A percentile compares a stretch with the other conserved stretches of the same genome.
Evolutionary conservation across 2,797 vertebrate genomes (phyloP).

Genomic region (Crypturellus tataupa): DNA sequence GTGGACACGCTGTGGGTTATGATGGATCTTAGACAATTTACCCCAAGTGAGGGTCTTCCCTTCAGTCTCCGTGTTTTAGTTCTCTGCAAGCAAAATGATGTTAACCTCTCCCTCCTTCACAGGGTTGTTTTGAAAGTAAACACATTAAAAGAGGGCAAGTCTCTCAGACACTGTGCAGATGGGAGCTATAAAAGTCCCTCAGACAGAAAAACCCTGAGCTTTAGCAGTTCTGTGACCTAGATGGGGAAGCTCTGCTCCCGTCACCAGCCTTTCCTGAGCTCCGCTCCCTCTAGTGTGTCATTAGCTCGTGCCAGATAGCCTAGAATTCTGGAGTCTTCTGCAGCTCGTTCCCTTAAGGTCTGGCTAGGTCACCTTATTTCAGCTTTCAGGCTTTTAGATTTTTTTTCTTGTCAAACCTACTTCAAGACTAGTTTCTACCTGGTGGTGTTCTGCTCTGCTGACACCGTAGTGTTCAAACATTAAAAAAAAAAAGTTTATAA

Average conservation of each 20-base stretch:
- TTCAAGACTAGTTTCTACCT: neutral
- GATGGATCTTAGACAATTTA: neutral
- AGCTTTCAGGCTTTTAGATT: neutral
- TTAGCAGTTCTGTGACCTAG: conserved; percentile 50
- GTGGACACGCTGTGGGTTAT: neutral
- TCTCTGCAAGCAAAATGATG: neutral
- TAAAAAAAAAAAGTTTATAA: neutral
- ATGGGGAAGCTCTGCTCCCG: conserved; percentile 35
- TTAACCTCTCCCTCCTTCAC: neutral
- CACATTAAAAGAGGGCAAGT: neutral
- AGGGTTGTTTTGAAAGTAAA: neutral
- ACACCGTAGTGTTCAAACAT: neutral
- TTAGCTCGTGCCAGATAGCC: conserved; percentile 58
- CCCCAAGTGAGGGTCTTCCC: neutral
- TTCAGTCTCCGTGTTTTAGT: neutral
- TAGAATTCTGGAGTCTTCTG: conserved; percentile 28
- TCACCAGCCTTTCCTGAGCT: conserved; percentile 12
- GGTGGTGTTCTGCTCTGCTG: neutral
- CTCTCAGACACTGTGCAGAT: neutral
- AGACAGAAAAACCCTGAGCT: conserved; percentile 7
- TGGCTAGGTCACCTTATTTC: neutral
- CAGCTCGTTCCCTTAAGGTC: neutral
- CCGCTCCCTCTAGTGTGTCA: conserved; percentile 45
- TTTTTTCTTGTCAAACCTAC: neutral
- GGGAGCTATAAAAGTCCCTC: conserved; percentile 57